Conservation (phyloP, 2,888 invertebrate species). For the Hydroisotoma schaefferi region DNA sequence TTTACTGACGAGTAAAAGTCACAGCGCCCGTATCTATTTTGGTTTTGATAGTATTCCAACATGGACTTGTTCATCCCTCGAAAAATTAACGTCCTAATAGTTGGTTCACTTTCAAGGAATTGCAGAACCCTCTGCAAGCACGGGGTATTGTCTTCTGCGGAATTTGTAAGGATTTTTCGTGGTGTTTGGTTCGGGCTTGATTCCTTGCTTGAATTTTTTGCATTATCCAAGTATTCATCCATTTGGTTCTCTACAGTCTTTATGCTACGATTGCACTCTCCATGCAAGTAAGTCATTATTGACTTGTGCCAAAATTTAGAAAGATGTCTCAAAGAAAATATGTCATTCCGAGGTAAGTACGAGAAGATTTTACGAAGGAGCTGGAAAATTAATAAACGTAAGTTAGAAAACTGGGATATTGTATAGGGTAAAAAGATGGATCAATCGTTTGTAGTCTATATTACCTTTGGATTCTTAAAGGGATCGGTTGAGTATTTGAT, state of each 20-base stretch:
- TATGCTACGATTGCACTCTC: conserved; percentile 8
- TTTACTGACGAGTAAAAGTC: neutral
- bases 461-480: neutral
- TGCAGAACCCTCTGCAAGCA: conserved; percentile 6
- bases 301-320: conserved; percentile 21
- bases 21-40: conserved; percentile 6
- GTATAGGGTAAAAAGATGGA: neutral
- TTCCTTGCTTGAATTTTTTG: neutral
- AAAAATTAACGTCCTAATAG: conserved; percentile 15
- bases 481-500: neutral
- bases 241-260: neutral
- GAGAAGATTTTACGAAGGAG: conserved; percentile 19
- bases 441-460: neutral
- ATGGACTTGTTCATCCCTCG: conserved; percentile 11
- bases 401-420: neutral
- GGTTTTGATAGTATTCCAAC: conserved; percentile 19
- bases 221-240: conserved; percentile 10
- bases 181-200: conserved; percentile 15
- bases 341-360: conserved; percentile 6
- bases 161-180: neutral
- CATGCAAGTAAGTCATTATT: conserved; percentile 9
- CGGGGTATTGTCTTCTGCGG: conserved; percentile 10
- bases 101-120: conserved; percentile 7
- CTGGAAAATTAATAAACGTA: conserved; percentile 9
- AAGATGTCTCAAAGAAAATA: conserved; percentile 19